Evolutionary conservation across 2,888 invertebrate species (phyloP), one percentile per base, ranked within the genome.

Genomic region (Ceraclea dissimilis): DNA sequence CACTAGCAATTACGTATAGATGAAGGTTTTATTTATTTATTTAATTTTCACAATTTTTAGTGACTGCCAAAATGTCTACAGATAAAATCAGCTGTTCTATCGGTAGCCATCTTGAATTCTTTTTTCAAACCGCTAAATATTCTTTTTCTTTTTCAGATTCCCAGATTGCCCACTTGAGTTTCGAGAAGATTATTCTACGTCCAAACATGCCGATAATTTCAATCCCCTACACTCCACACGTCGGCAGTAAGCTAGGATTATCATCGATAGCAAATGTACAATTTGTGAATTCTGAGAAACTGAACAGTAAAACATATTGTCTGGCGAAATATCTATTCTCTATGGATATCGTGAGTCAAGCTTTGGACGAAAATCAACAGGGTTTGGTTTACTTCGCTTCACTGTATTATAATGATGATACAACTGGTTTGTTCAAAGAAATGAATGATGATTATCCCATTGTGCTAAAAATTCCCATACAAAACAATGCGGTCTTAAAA

Each of bases 131-230:
- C n/a, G 4, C 26, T 6, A 26, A 26, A 26, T 26, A 26, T 26
- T 26, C 18, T 8, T 19, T 46, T 34, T 18, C 48, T 48, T 22
- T 52, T 60, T 31, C 43, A 58, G 60, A 60, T 54, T 54, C 52
- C 21, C 53, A 57, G 49, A n/a, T 56, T 13, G 31, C 54, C 20
- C 56, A 56, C 10, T 18, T 52, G 2, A 50, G 60, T 43, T 43
- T 60, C 44, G 60, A 60, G 39, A 58, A 33, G 19, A 54, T 58
- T 16, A 50, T 31, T 43, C 22, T 57, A 16, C 53, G 56, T 17
- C 51, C 53, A 13, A 54, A 51, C 44, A 43, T 51, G 22, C 51
- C 33, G 16, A 56, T 46, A 20, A 20, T 53, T 21, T 52, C 44
- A 5, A 34, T 60, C 21, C 60, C 60, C 2, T 60, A 60, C 39